Evolutionary conservation across 2,113 vertebrate species (phyloP), one percentile per base, ranked within the genome.

Genomic region (Pogona vitticeps): DNA sequence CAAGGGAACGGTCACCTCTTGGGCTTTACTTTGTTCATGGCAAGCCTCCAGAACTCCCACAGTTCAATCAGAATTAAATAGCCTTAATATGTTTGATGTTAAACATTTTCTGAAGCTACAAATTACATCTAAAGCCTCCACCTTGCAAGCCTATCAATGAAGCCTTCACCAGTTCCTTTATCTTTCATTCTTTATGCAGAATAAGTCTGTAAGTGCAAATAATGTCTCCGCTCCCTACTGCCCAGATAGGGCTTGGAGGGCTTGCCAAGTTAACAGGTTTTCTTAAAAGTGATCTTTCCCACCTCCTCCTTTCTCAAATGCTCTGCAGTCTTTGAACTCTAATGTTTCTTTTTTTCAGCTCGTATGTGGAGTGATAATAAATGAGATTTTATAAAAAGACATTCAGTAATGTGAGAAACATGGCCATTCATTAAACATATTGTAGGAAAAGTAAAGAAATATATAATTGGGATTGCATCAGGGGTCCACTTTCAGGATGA

Each of bases 41-140:
- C 88, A 95, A 82, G 84, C 61, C 82, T 94, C 92, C 85, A 92
- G 85, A 94, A 89, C 80, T 91, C 92, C 91, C 87, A 77, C 86
- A 90, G 83, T 86, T 91, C 90, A 94, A 92, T 91, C 81, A 93
- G 86, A 92, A 93, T 92, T 91, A 94, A 93, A 80, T 87, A 92
- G 84, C 59, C 81, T 92, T 94, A 92, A 91, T 92, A 90, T 86
- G 89, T 88, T 86, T 52, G 36, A 88, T 94, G 91, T 82, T 93
- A 92, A 94, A 93, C 59, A 85, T 93, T 91, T 93, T 91, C 88
- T 88, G 80, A 91, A 91, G 80, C 42, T 87, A 88, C 67, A 83
- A 76, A 86, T 92, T 94, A 91, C 90, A 91, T 91, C 83, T 91
- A 70, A n/a, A 83, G 40, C 17, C 75, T 85, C 88, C 90, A 93